These are phyloP conservation scores for Hyles lineata DNA, from an alignment of 2,888 invertebrate species.

Conservation along the genomic window DNA sequence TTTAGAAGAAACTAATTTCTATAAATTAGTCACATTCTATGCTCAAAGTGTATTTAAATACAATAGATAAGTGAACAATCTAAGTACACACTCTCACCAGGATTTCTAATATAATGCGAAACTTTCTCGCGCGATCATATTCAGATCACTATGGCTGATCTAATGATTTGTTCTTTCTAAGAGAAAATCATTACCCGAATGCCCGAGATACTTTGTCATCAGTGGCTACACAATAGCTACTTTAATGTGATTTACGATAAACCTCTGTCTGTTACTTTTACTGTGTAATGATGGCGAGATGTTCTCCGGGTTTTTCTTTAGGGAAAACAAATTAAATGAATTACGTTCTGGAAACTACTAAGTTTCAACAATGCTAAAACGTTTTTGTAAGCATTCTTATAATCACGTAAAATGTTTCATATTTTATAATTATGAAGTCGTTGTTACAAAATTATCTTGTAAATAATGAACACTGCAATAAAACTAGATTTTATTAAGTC, in stretches of 20 bases:
- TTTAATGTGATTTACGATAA: constrained; percentile 20
- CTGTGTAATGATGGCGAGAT: constrained; percentile 20
- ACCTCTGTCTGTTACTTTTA: constrained; percentile 12
- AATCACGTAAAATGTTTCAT: background rate
- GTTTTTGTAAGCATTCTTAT: background rate
- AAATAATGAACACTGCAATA: too few species aligned
- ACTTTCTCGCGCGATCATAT: constrained; percentile 63
- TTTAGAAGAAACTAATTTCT: background rate
- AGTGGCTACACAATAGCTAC: background rate
- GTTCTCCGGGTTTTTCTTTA: background rate
- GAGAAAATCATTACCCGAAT: constrained; percentile 26
- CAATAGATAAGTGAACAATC: constrained; percentile 40
- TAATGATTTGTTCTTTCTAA: constrained; percentile 41
- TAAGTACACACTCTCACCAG: constrained; percentile 31
- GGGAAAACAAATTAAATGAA: background rate
- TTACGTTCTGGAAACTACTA: background rate
- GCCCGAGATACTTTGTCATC: constrained; percentile 20
- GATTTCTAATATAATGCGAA: constrained; percentile 52
- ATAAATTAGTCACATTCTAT: background rate
- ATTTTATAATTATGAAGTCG: too few species aligned
- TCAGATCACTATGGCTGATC: constrained; percentile 52
- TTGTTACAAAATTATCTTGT: too few species aligned
- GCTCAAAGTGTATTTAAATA: constrained; percentile 11
- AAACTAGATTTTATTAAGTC: too few species aligned
- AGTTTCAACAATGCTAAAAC: background rate